Conservation (phyloP, 2,797 vertebrate species). For the Acropternis orthonyx region DNA sequence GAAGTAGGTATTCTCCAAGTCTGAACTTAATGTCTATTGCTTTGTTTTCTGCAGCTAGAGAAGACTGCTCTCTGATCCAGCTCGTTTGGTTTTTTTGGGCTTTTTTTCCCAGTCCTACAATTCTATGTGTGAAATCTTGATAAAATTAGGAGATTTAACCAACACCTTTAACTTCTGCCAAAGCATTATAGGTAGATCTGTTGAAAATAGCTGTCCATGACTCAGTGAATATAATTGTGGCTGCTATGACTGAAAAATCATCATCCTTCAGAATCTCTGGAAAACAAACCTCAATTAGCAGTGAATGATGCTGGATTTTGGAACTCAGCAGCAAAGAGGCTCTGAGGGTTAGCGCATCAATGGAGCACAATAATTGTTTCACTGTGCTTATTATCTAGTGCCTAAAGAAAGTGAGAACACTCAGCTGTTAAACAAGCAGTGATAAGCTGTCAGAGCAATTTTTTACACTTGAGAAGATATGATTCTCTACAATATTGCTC, state of each 20-base stretch:
- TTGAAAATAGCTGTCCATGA: background rate
- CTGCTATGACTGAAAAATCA: background rate
- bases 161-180: background rate
- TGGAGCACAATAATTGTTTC: background rate
- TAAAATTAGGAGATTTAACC: background rate
- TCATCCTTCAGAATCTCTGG: background rate
- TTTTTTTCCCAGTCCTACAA: background rate
- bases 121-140: background rate
- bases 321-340: background rate
- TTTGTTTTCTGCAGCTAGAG: background rate
- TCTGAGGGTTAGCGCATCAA: background rate
- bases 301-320: background rate
- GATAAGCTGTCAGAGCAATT: background rate
- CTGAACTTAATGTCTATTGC: background rate
- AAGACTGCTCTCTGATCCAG: background rate
- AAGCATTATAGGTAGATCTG: background rate
- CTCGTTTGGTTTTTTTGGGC: background rate
- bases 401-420: background rate
- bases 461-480: background rate
- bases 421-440: background rate
- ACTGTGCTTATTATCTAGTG: background rate
- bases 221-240: background rate
- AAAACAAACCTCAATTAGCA: background rate
- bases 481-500: background rate
- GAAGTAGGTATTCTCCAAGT: background rate